These are phyloP conservation scores for Labrus mixtus DNA, from an alignment of 2,113 vertebrate genomes.

Conservation along the genomic window DNA sequence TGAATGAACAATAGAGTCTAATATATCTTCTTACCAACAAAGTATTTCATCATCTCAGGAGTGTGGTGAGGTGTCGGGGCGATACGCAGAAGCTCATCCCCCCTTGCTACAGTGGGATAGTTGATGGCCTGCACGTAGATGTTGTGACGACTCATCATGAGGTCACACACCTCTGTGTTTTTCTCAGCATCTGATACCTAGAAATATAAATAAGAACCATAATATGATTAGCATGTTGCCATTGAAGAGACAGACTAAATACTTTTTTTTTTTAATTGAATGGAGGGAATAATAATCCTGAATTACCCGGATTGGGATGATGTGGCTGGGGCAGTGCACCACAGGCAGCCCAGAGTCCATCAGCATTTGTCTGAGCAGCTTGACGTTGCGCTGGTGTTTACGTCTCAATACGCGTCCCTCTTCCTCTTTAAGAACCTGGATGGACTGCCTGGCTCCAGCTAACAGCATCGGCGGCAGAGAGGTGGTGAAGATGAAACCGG, in stretches of 20 bases:
- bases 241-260: not conserved
- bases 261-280: not conserved
- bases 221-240: not conserved
- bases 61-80: conserved; percentile 97
- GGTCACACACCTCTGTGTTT: conserved; percentile 93
- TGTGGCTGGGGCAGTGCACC: conserved; percentile 97
- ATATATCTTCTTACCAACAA: conserved; percentile 87
- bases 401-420: conserved; percentile 90
- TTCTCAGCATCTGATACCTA: conserved; percentile 95
- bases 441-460: conserved; percentile 90
- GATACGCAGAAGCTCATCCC: conserved; percentile 94
- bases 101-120: conserved; percentile 93
- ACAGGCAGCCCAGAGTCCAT: conserved; percentile 96
- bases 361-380: conserved; percentile 95
- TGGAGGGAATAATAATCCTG: not conserved
- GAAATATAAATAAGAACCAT: not conserved
- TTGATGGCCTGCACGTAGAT: conserved; percentile 99
- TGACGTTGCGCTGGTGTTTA: conserved; percentile 96
- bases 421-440: conserved; percentile 88
- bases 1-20: no score
- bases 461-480: conserved; percentile 97
- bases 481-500: conserved; percentile 98
- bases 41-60: conserved; percentile 97
- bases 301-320: conserved; percentile 94
- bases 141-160: conserved; percentile 93